Conservation (phyloP, 1,140 invertebrate genomes). For the Brachionus sp. region DNA sequence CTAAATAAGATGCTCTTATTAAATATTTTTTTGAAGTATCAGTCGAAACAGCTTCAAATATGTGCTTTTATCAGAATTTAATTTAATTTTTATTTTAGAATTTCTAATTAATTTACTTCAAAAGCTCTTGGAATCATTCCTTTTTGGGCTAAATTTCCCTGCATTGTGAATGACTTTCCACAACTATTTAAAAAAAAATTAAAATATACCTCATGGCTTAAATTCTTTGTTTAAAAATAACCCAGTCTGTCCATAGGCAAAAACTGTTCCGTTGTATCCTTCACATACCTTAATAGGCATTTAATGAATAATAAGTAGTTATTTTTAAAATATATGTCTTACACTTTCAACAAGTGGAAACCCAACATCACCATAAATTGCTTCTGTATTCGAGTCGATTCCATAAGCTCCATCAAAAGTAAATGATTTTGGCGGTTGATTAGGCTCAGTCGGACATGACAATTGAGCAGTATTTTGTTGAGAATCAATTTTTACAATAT, state of each 20-base stretch:
- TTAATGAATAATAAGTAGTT: background rate
- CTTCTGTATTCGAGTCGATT: constrained; percentile 66
- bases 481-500: constrained; percentile 70
- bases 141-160: constrained; percentile 66
- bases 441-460: constrained; percentile 63
- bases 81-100: background rate
- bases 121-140: constrained; percentile 75
- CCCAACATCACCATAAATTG: constrained; percentile 69
- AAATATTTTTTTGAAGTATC: constrained; percentile 67
- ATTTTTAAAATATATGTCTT: constrained; percentile 47
- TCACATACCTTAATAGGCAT: constrained; percentile 65
- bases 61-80: constrained; percentile 62
- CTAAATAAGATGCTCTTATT: constrained; percentile 82
- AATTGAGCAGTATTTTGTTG: constrained; percentile 63
- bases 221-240: background rate
- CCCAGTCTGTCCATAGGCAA: constrained; percentile 65
- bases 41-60: constrained; percentile 84
- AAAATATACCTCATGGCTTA: background rate
- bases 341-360: constrained; percentile 68
- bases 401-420: constrained; percentile 71
- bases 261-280: constrained; percentile 65
- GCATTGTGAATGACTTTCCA: constrained; percentile 64
- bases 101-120: constrained; percentile 48
- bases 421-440: constrained; percentile 69
- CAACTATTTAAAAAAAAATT: background rate